A percentile compares a stretch with the other conserved stretches of the same genome.
Conservation (phyloP, 2,888 invertebrate species). For the Branchipolynoe longqiensis region DNA sequence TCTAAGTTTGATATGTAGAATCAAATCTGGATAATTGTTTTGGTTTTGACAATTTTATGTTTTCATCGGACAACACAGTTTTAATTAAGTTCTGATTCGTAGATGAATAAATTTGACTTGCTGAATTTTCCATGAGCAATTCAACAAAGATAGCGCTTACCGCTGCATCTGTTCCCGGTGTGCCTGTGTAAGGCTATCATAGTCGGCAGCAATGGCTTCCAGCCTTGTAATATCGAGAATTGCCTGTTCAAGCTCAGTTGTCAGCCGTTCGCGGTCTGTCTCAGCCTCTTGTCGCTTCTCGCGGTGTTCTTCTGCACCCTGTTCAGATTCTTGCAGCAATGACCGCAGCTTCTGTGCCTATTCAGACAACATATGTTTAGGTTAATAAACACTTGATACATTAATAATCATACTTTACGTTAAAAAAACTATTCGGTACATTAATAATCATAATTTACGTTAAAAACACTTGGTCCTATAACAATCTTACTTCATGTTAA, state of each 20-base stretch:
- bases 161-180: conserved; percentile 74
- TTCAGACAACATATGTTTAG: neutral
- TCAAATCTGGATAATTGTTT: too few relatives aligned
- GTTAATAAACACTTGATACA: too few relatives aligned
- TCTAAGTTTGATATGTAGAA: too few relatives aligned
- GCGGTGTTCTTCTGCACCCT: conserved; percentile 72
- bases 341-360: conserved; percentile 75
- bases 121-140: neutral
- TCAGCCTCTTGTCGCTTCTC: conserved; percentile 73
- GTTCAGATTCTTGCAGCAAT: conserved; percentile 76
- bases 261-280: conserved; percentile 71
- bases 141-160: conserved; percentile 66
- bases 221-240: conserved; percentile 72
- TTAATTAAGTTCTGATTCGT: too few relatives aligned
- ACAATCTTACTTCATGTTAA: too few relatives aligned
- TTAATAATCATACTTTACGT: too few relatives aligned
- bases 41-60: too few relatives aligned
- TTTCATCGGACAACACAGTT: too few relatives aligned
- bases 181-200: conserved; percentile 72
- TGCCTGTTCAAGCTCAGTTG: conserved; percentile 73
- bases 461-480: too few relatives aligned
- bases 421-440: too few relatives aligned
- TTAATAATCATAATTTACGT: too few relatives aligned
- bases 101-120: too few relatives aligned
- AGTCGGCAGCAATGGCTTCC: conserved; percentile 73